Evolutionary conservation across 2,888 invertebrate species (phyloP), one percentile per base, ranked within the genome.

Genomic region (Drosophila buzzatii): DNA sequence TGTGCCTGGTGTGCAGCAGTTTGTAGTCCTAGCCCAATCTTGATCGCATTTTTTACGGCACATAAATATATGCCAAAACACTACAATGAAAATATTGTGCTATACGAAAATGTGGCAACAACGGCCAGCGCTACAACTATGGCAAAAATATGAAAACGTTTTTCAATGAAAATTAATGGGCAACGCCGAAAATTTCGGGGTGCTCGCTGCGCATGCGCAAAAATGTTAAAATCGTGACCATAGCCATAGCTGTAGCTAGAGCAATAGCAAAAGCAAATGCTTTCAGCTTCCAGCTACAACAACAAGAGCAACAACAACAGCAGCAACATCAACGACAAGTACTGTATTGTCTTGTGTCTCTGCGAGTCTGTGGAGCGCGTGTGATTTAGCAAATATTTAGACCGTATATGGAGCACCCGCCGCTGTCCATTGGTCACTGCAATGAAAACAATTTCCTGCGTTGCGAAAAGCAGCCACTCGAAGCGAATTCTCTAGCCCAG

Each of bases 161-260:
- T 51, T 85, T 89, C 88, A 90, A 90, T 90, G 89, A 88, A 88
- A 88, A 88, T 88, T 88, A 88, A 89, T 88, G 89, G 90, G 84
- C 84, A 89, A 84, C 80, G 86, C 74, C 81, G 86, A 87, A 86
- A 87, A 87, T 89, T 85, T 87, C 71, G 86, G 90, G 87, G 86
- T 90, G 86, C 86, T 85, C 82, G 81, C 89, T 89, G 85, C 87
- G 90, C 90, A 87, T 91, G 91, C 89, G 82, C 85, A 92, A 91
- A 92, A 92, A 92, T 92, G 91, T 79, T 92, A 91, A 91, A 92
- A 91, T 92, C 92, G 92, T 92, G 92, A 92, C 92, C 92, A 85
- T 52, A 76, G 69, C 68, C 42, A 58, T 33, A 51, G 49, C 3
- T 33, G 3, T 20, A 58, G 64, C 55, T 20, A 14, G 18, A 66